Base-by-base conservation (phyloP, 2,113 vertebrate species). In the Aphyosemion australe region DNA sequence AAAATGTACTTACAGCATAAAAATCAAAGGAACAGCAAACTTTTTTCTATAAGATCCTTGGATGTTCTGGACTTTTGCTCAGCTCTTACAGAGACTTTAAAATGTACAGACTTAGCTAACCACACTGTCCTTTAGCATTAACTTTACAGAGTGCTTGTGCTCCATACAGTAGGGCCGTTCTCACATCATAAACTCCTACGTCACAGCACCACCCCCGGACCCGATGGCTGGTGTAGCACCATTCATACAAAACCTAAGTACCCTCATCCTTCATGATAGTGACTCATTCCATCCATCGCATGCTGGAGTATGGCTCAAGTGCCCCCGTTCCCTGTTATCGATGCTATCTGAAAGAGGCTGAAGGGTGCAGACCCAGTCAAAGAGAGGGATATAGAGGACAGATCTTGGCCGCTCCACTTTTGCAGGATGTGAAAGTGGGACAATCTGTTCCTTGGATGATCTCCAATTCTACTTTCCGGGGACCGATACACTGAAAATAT, bases 371-470 rank as follows among this genome's bases (percentile, higher is more conserved):
- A 83, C 82, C 78, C 73, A 80, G 76, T 79, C 85, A 80, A 80
- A 76, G 74, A 76, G 73, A 78, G 84, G 45, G 57, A 78, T 77
- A 90, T 87, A 86, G 84, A 90, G 89, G 89, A 86, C 90, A 85
- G 77, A 80, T 90, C 79, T 89, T 91, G 90, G 89, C 88, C 85
- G 92, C 88, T 92, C 92, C 78, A 93, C 87, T 93, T 94, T 91
- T 74, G 72, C 89, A 84, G 87, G 86, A 84, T 85, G 73, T 86
- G 88, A 87, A 94, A 92, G 88, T 94, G 92, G 93, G 93, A 90
- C 93, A 92, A 92, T 90, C 91, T 94, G 93, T 94, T 94, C 93
- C 88, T 89, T 94, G 93, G 93, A 92, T 82, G 82, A 84, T 90
- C 87, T 92, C 92, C 93, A 93, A 91, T 88, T 92, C 90, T 93